Evolutionary conservation across 2,888 invertebrate species (phyloP).

Genomic region (Glaucopsyche alexis): DNA sequence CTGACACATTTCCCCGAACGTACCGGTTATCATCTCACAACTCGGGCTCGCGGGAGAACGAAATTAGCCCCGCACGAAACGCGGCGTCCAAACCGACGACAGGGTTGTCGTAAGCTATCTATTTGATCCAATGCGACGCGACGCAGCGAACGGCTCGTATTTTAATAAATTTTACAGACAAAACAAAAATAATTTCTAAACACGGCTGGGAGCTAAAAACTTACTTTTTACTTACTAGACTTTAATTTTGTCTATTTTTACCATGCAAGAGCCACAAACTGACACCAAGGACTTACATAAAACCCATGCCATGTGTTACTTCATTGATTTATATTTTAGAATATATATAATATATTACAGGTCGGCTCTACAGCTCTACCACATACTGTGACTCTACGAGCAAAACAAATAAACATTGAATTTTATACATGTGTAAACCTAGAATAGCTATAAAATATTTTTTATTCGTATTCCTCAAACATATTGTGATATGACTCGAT

Average conservation of each 20-base stretch:
- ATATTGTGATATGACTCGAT: neutral
- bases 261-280: neutral
- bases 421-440: constrained; percentile 3
- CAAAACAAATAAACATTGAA: neutral
- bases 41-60: too few relatives aligned
- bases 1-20: constrained; percentile 15
- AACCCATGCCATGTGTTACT: neutral
- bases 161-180: too few relatives aligned
- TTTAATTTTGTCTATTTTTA: neutral
- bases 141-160: too few relatives aligned
- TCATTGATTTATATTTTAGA: neutral
- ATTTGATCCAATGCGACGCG: too few relatives aligned
- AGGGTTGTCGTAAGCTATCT: too few relatives aligned
- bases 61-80: too few relatives aligned
- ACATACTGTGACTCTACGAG: neutral
- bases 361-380: neutral
- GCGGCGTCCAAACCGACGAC: neutral
- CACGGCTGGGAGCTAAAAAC: neutral
- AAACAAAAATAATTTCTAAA: neutral
- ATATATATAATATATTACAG: neutral
- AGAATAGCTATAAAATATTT: neutral
- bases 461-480: neutral
- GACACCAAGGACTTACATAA: neutral
- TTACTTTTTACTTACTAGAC: neutral
- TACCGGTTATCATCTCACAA: neutral